Evolutionary conservation across 2,888 invertebrate species (phyloP).

Genomic region (Nomada fabriciana): DNA sequence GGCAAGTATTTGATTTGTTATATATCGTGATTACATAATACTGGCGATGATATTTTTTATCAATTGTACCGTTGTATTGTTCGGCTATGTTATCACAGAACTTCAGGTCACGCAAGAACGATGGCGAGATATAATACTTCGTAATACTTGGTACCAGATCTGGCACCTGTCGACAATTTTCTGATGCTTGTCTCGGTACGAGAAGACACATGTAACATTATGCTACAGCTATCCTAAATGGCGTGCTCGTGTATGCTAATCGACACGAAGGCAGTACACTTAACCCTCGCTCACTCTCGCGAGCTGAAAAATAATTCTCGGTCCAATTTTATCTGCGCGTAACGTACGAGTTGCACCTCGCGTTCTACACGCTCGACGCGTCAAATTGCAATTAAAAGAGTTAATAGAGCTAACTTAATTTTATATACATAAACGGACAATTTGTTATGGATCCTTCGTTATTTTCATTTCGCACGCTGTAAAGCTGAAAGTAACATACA

Average conservation of each 20-base stretch:
- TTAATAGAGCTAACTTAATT: background rate
- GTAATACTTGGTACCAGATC: conserved; percentile 44
- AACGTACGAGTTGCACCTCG: conserved; percentile 2
- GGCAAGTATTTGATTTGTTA: background rate
- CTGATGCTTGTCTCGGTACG: conserved; percentile 75
- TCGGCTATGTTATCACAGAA: conserved; percentile 20
- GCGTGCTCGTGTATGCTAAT: conserved; percentile 77
- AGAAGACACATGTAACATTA: conserved; percentile 68
- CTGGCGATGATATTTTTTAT: background rate
- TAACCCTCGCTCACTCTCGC: conserved; percentile 31
- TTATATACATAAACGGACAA: background rate
- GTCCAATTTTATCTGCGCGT: conserved; percentile 27
- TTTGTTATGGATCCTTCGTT: background rate
- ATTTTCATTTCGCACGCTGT: conserved; percentile 1
- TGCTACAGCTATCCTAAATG: conserved; percentile 57
- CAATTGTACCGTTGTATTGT: conserved; percentile 8
- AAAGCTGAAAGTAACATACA: background rate
- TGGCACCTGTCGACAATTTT: conserved; percentile 76
- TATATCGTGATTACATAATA: background rate
- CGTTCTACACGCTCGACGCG: background rate
- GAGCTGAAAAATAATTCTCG: conserved; percentile 61
- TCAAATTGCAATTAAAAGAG: conserved; percentile 21
- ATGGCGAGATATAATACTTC: conserved; percentile 41
- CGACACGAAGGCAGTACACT: conserved; percentile 40
- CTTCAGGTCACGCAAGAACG: conserved; percentile 39